These are phyloP conservation scores for Galerucella pusilla DNA, from an alignment of 2,888 invertebrate genomes.

Conservation along the genomic window DNA sequence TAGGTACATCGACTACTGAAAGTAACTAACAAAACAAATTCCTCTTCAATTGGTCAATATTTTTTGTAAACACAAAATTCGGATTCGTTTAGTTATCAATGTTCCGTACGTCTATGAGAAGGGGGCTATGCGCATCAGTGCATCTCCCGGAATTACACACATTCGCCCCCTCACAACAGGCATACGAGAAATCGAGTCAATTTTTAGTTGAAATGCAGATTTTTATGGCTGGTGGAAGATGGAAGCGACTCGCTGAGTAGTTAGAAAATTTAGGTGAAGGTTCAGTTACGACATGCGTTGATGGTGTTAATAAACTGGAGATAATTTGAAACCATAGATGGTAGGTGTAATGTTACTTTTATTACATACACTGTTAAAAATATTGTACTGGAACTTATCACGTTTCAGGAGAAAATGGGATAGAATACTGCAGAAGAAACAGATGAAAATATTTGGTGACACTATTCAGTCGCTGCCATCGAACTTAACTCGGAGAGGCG, in stretches of 20 bases:
- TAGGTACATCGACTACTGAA: too few species aligned
- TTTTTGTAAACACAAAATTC: too few species aligned
- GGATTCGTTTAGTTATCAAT: background rate
- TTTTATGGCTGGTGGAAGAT: slow-evolving; percentile 29
- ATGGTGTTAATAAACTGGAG: slow-evolving; percentile 16
- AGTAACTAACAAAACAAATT: too few species aligned
- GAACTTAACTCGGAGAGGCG: too few species aligned
- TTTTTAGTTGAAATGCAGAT: slow-evolving; percentile 34
- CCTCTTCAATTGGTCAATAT: too few species aligned
- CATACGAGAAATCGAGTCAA: slow-evolving; percentile 26
- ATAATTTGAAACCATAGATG: slow-evolving; percentile 15
- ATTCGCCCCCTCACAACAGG: slow-evolving; percentile 37
- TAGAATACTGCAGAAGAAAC: background rate
- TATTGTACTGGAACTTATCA: background rate
- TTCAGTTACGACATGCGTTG: slow-evolving; percentile 31
- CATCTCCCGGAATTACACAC: slow-evolving; percentile 47
- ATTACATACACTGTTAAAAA: slow-evolving; percentile 1
- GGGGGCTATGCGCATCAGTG: slow-evolving; percentile 53
- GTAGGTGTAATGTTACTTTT: slow-evolving; percentile 7
- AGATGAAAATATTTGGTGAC: too few species aligned
- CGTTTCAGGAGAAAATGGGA: background rate
- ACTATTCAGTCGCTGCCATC: too few species aligned
- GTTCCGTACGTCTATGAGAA: slow-evolving; percentile 24
- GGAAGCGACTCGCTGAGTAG: slow-evolving; percentile 24
- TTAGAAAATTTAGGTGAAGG: slow-evolving; percentile 35